A percentile compares a stretch with the other conserved stretches of the same genome.
phyloP scores from a whole-genome alignment of 2,113 vertebrate genomes.

The Canis aureus region DNA sequence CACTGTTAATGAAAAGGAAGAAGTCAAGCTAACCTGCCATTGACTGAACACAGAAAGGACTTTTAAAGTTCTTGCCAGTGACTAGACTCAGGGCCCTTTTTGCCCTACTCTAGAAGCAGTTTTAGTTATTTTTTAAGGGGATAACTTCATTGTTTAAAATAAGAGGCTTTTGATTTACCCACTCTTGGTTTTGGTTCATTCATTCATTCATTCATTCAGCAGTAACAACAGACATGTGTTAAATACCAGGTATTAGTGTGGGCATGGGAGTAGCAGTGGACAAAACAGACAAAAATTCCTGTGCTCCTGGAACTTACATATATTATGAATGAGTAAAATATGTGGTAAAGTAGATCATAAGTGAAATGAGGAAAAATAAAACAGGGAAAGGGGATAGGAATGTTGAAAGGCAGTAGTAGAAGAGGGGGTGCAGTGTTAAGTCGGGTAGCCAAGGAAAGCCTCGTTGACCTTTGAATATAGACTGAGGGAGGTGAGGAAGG shows the following conservation, averaged over 20 bases:
- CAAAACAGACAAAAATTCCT: neutral
- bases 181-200: conserved; percentile 24
- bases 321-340: neutral
- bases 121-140: neutral
- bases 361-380: conserved; percentile 13
- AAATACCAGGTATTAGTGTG: neutral
- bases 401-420: neutral
- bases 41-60: neutral
- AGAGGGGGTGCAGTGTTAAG: neutral
- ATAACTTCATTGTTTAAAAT: conserved; percentile 29
- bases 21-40: neutral
- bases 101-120: neutral
- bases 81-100: neutral
- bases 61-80: neutral
- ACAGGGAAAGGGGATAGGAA: neutral
- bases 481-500: neutral
- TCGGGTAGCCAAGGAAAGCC: neutral
- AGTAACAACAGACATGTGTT: neutral
- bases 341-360: neutral
- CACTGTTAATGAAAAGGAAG: neutral
- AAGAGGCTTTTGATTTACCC: neutral
- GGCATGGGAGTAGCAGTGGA: neutral
- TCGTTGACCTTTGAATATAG: neutral
- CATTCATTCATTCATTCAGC: neutral
- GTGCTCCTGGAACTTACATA: neutral